Conservation (phyloP, 1,140 invertebrate species). For the Atta colombica region DNA sequence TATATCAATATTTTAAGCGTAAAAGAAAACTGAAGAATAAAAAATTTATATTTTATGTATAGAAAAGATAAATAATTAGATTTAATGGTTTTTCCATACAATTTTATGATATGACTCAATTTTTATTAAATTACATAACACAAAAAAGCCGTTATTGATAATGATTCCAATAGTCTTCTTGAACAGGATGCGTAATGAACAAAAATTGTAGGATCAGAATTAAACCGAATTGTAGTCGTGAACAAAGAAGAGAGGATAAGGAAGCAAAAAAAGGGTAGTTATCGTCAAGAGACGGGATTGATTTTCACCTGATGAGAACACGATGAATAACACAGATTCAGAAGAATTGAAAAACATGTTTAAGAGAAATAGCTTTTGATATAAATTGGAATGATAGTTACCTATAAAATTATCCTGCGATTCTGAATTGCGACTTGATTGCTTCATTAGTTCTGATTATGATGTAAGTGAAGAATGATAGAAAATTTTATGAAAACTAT, state of each 20-base stretch:
- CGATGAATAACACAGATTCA: conserved; percentile 4
- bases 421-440: conserved; percentile 14
- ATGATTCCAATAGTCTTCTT: conserved; percentile 32
- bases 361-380: conserved; percentile 28
- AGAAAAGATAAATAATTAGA: neutral
- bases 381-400: neutral
- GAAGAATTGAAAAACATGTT: neutral
- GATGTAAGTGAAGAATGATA: neutral
- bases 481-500: neutral
- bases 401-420: neutral
- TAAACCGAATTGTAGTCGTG: neutral
- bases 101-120: conserved; percentile 16
- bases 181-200: conserved; percentile 22
- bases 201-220: conserved; percentile 41
- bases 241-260: conserved; percentile 29
- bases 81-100: neutral
- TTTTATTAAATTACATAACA: neutral
- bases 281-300: conserved; percentile 24
- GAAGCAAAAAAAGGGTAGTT: neutral
- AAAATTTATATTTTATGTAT: neutral
- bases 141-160: neutral
- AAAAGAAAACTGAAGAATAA: neutral
- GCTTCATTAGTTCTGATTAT: neutral
- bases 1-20: neutral
- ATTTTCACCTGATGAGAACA: conserved; percentile 15